Base-by-base conservation (phyloP, 2,888 invertebrate genomes). In the Laspeyria flexula region DNA sequence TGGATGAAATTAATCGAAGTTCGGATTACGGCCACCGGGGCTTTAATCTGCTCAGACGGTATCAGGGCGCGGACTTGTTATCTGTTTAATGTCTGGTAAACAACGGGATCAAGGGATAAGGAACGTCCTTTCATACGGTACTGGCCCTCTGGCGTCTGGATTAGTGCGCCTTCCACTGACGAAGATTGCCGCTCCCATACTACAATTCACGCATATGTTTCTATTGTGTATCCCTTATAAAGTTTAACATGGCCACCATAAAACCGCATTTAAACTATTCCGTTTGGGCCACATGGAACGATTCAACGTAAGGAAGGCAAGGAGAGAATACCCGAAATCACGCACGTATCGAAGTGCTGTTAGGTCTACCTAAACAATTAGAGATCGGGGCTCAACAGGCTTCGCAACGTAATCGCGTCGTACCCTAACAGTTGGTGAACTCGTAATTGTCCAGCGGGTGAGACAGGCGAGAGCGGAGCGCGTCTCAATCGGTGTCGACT, bases 41-140 rank as follows among this genome's bases (percentile, higher is more conserved):
- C 83, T 85, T 83, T 91, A 91, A 90, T 91, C 90, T 90, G 85
- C 81, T 81, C 81, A 85, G 85, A 84, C 83, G 85, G 85, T 90
- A 90, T 91, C 90, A 81, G 87, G 84, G 88, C 90, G 90, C 83
- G 88, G 91, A 91, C 87, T 91, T 89, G 91, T 90, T 92, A 93
- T 93, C 93, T 92, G 93, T 87, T 93, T 92, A 93, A 93, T 92
- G 93, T 92, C 92, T 93, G 93, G 92, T 93, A 92, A 92, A 92
- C 92, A 93, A 92, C 90, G 81, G 92, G 92, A 91, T 92, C 90
- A 92, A 91, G 88, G 91, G 92, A 92, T 92, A 90, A 90, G 90
- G 86, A 85, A 81, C 85, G 88, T 90, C 91, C 90, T 90, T 88
- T 85, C 85, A 88, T 88, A 86, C 83, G 77, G 81, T 65, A 72